phyloP scores from a whole-genome alignment of 2,797 vertebrate genomes.

The Gadopsis marmoratus region DNA sequence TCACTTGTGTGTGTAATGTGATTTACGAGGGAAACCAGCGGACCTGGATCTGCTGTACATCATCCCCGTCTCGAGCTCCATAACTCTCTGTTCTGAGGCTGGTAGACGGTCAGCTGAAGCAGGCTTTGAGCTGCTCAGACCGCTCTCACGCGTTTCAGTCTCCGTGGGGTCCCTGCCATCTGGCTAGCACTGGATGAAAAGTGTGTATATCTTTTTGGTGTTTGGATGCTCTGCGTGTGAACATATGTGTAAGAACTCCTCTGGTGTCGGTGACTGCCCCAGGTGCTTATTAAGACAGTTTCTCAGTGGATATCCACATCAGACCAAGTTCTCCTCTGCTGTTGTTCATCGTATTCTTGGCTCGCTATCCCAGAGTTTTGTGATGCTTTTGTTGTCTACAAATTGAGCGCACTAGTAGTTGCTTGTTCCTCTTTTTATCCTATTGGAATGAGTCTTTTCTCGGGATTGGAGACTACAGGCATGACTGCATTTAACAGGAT shows the following conservation, averaged over 20 bases:
- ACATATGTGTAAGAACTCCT: constrained; percentile 64
- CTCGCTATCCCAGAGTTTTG: not conserved
- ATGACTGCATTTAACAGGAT: constrained; percentile 16
- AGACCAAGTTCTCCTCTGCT: constrained; percentile 26
- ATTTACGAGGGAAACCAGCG: constrained; percentile 68
- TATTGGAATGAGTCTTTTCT: constrained; percentile 9
- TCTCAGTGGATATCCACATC: constrained; percentile 55
- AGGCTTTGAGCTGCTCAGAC: constrained; percentile 59
- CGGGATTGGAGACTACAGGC: constrained; percentile 10
- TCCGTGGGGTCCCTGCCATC: constrained; percentile 70
- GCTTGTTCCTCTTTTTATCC: constrained; percentile 24
- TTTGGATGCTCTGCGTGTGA: constrained; percentile 54
- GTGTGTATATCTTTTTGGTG: constrained; percentile 58
- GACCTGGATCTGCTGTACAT: constrained; percentile 65
- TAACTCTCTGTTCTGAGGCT: constrained; percentile 49
- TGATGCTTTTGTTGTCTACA: constrained; percentile 42
- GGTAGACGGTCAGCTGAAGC: constrained; percentile 32
- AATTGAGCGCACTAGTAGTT: constrained; percentile 5
- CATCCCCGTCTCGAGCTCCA: constrained; percentile 44
- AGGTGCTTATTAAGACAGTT: constrained; percentile 73
- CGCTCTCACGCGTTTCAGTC: constrained; percentile 48
- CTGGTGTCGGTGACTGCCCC: constrained; percentile 55
- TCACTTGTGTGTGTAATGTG: constrained; percentile 59
- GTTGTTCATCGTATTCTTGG: constrained; percentile 26
- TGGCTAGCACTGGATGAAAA: constrained; percentile 56